phyloP scores from a whole-genome alignment of 2,797 vertebrate genomes.

The Pseudotriccus pelzelni region DNA sequence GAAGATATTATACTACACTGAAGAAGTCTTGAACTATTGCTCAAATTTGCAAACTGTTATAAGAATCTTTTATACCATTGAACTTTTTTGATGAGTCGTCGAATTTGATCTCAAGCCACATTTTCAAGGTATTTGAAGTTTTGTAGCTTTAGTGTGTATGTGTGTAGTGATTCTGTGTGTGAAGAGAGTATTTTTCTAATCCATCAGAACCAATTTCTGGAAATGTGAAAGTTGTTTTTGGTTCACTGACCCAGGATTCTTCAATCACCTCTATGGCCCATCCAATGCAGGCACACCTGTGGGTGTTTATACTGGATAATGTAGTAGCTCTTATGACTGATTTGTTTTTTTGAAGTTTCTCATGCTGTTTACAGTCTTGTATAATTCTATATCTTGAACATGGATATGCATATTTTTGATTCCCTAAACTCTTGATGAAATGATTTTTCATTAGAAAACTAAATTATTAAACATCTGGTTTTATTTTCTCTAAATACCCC shows the following conservation, averaged over 20 bases:
- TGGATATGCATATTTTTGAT: neutral
- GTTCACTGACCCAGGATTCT: neutral
- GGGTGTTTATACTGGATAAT: slow-evolving; percentile 22
- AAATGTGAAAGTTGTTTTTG: slow-evolving; percentile 41
- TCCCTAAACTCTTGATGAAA: neutral
- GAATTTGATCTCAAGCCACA: slow-evolving; percentile 38
- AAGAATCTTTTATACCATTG: slow-evolving; percentile 56
- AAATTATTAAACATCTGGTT: neutral
- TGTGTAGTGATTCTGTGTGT: neutral
- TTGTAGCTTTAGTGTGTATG: neutral
- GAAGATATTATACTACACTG: slow-evolving; percentile 48
- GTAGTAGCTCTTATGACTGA: neutral
- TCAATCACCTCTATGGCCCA: slow-evolving; percentile 7
- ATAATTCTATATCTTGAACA: neutral
- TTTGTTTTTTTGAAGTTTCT: slow-evolving; percentile 44
- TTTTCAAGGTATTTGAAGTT: slow-evolving; percentile 47
- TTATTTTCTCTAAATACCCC: neutral
- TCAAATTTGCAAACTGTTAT: slow-evolving; percentile 30
- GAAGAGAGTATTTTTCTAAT: slow-evolving; percentile 59
- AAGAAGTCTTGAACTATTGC: slow-evolving; percentile 49
- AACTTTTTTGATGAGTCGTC: neutral
- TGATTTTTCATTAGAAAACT: neutral
- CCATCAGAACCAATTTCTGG: slow-evolving; percentile 37
- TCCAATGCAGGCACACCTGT: neutral
- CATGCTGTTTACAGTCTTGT: slow-evolving; percentile 32